Conservation (phyloP, 1,140 invertebrate genomes). For the Apis florea region DNA sequence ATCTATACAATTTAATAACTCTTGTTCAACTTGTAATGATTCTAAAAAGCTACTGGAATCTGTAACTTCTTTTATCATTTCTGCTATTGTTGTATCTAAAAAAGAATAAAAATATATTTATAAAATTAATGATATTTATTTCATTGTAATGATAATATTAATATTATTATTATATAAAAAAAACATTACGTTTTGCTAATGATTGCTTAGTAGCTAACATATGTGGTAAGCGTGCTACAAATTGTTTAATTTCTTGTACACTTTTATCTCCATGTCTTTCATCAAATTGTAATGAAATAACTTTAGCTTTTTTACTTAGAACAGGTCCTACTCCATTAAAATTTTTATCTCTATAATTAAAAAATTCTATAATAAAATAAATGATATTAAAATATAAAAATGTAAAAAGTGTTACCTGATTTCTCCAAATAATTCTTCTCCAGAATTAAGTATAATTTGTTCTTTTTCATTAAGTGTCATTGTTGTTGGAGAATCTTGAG, state of each 20-base stretch:
- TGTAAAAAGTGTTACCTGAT: constrained; percentile 78
- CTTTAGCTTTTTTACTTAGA: constrained; percentile 92
- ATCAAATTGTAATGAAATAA: constrained; percentile 92
- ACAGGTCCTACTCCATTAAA: constrained; percentile 94
- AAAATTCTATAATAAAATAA: neutral
- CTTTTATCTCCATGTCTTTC: constrained; percentile 92
- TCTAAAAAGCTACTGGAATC: constrained; percentile 85
- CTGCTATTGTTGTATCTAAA: constrained; percentile 88
- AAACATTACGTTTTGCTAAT: constrained; percentile 82
- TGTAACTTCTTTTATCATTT: constrained; percentile 87
- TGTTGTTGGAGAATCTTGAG: constrained; percentile 83
- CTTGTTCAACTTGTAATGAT: constrained; percentile 89
- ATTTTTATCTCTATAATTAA: constrained; percentile 89
- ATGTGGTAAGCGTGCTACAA: constrained; percentile 94
- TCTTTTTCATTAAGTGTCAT: constrained; percentile 87
- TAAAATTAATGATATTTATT: neutral
- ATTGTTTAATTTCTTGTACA: constrained; percentile 95
- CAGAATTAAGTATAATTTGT: constrained; percentile 93
- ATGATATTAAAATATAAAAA: constrained; percentile 1
- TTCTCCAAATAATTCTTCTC: constrained; percentile 94
- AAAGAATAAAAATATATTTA: constrained; percentile 42
- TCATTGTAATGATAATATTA: neutral
- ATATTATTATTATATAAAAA: constrained; percentile 8
- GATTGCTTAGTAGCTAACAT: constrained; percentile 94
- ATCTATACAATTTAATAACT: constrained; percentile 94